These are phyloP conservation scores for Coendou prehensilis DNA, from an alignment of 2,797 vertebrate genomes.

Conservation along the genomic window DNA sequence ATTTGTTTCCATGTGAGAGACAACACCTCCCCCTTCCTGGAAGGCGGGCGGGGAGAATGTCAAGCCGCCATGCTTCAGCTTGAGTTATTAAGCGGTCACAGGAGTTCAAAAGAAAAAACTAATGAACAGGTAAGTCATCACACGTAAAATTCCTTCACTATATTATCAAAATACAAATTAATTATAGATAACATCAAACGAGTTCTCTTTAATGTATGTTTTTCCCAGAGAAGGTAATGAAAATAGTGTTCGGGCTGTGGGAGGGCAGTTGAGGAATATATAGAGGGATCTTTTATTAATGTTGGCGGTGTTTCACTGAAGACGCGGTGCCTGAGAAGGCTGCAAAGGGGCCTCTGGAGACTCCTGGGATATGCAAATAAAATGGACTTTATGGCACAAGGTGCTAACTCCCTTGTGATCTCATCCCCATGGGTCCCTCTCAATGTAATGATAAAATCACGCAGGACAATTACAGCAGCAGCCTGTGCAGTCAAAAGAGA, in stretches of 20 bases:
- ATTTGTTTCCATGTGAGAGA: slow-evolving; percentile 92
- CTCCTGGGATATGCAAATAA: slow-evolving; percentile 88
- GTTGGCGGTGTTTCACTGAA: slow-evolving; percentile 84
- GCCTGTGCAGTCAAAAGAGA: slow-evolving; percentile 83
- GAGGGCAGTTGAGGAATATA: slow-evolving; percentile 84
- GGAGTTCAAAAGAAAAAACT: slow-evolving; percentile 91
- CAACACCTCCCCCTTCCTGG: slow-evolving; percentile 91
- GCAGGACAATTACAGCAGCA: slow-evolving; percentile 83
- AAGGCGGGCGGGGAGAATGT: slow-evolving; percentile 89
- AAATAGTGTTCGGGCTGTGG: slow-evolving; percentile 79
- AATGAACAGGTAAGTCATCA: slow-evolving; percentile 91
- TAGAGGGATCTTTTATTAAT: slow-evolving; percentile 86
- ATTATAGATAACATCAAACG: slow-evolving; percentile 92
- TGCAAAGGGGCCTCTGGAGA: slow-evolving; percentile 84
- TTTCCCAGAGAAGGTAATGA: slow-evolving; percentile 90
- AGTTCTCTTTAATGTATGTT: slow-evolving; percentile 89
- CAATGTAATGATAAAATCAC: slow-evolving; percentile 87
- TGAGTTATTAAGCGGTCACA: slow-evolving; percentile 90
- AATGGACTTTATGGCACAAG: slow-evolving; percentile 87
- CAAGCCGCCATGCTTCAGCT: slow-evolving; percentile 85
- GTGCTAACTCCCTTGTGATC: slow-evolving; percentile 86
- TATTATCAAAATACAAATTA: slow-evolving; percentile 92
- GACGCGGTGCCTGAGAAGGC: slow-evolving; percentile 86
- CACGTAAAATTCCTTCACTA: slow-evolving; percentile 90
- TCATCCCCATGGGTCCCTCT: slow-evolving; percentile 84